Percentiles rank a stretch among this genome's conserved stretches.
phyloP scores from a whole-genome alignment of 2,888 invertebrate species.

The Melipona beecheii region DNA sequence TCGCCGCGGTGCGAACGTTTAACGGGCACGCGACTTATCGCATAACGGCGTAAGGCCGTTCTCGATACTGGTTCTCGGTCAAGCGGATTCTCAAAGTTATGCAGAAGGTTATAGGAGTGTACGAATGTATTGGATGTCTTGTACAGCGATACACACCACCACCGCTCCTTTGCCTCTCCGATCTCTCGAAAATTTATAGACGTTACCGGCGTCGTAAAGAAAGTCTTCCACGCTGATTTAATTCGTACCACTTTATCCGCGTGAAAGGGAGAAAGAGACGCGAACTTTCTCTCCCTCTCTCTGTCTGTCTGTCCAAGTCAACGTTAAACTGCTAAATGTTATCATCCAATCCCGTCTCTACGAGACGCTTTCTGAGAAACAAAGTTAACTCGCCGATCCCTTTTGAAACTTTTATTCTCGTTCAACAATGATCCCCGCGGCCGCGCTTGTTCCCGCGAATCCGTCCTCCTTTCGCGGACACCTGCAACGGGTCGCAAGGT shows the following conservation, averaged over 20 bases:
- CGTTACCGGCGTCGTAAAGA: constrained; percentile 63
- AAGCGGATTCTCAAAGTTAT: constrained; percentile 81
- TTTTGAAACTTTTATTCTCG: constrained; percentile 41
- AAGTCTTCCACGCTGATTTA: constrained; percentile 68
- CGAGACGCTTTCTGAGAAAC: constrained; percentile 7
- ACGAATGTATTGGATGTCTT: constrained; percentile 65
- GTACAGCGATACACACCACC: constrained; percentile 51
- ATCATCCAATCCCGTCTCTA: constrained; percentile 35
- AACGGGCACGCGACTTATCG: constrained; percentile 82
- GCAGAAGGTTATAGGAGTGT: constrained; percentile 80
- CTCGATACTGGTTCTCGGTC: constrained; percentile 81
- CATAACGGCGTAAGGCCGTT: constrained; percentile 81
- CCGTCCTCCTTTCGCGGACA: constrained; percentile 40
- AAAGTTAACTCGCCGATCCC: constrained; percentile 16
- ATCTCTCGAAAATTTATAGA: constrained; percentile 68
- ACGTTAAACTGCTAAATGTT: constrained; percentile 56
- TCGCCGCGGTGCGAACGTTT: constrained; percentile 74
- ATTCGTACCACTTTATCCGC: constrained; percentile 70
- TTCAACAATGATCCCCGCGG: constrained; percentile 19
- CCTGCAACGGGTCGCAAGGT: constrained; percentile 22
- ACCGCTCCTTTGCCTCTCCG: constrained; percentile 37
- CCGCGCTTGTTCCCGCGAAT: constrained; percentile 31
- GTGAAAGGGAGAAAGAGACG: constrained; percentile 32
- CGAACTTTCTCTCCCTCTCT: not conserved
- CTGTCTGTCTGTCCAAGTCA: constrained; percentile 26